These are phyloP conservation scores for Asbolus verrucosus DNA, from an alignment of 1,140 invertebrate genomes.

Conservation along the genomic window DNA sequence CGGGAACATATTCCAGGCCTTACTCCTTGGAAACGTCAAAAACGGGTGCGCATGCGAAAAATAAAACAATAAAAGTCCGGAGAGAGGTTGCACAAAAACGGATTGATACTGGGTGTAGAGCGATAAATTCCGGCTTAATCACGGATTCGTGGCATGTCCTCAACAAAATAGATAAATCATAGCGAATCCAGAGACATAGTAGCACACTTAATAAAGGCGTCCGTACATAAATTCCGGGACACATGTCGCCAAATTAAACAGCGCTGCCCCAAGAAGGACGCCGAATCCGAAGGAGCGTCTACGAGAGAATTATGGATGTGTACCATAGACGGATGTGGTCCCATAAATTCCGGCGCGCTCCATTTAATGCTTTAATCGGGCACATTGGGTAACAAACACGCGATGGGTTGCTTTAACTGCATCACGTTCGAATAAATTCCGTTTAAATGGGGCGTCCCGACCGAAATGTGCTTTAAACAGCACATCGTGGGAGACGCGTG, in stretches of 20 bases:
- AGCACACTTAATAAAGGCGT: slow-evolving; percentile 16
- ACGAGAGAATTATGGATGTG: slow-evolving; percentile 46
- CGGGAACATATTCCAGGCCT: too few species aligned
- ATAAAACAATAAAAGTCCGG: slow-evolving; percentile 22
- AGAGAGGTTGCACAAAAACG: slow-evolving; percentile 11
- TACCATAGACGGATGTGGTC: slow-evolving; percentile 50
- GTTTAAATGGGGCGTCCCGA: slow-evolving; percentile 34
- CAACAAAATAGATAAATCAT: slow-evolving; percentile 48
- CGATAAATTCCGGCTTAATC: slow-evolving; percentile 47
- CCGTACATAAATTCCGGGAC: slow-evolving; percentile 39
- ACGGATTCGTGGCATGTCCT: slow-evolving; percentile 42
- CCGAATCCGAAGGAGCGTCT: slow-evolving; percentile 35
- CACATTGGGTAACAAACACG: slow-evolving; percentile 39
- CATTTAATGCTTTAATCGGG: slow-evolving; percentile 49
- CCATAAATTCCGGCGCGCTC: slow-evolving; percentile 45
- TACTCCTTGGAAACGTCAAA: slow-evolving; percentile 10
- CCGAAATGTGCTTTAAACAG: slow-evolving; percentile 36
- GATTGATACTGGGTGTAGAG: slow-evolving; percentile 14
- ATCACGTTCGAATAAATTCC: slow-evolving; percentile 42
- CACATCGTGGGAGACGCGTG: too few species aligned
- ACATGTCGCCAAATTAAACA: slow-evolving; percentile 42
- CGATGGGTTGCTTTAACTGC: slow-evolving; percentile 42
- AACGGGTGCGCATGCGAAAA: slow-evolving; percentile 6
- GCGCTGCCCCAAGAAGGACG: slow-evolving; percentile 40
- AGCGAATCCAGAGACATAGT: slow-evolving; percentile 10